Percentiles rank a stretch among this genome's conserved stretches.
Evolutionary conservation across 2,888 invertebrate species (phyloP).

Genomic region (Embidobia sp.): DNA sequence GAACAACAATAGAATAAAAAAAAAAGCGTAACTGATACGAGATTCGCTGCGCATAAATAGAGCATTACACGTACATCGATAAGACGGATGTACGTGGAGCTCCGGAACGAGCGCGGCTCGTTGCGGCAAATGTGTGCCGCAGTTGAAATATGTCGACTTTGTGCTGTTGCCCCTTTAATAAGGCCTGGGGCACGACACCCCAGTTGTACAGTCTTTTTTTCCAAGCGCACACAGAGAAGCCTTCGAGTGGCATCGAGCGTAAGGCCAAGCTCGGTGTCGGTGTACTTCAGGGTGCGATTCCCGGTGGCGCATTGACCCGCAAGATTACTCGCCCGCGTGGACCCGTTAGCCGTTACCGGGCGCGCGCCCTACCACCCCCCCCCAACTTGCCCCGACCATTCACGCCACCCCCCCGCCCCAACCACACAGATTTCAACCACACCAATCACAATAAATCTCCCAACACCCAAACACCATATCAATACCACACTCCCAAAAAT

Average conservation of each 20-base stretch:
- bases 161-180: slow-evolving; percentile 46
- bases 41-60: slow-evolving; percentile 14
- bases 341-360: slow-evolving; percentile 7
- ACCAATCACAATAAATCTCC: too few species aligned
- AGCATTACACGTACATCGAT: slow-evolving; percentile 23
- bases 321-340: slow-evolving; percentile 53
- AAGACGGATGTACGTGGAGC: slow-evolving; percentile 17
- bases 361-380: not conserved
- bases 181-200: slow-evolving; percentile 56
- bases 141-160: slow-evolving; percentile 45
- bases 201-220: slow-evolving; percentile 42
- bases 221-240: slow-evolving; percentile 25
- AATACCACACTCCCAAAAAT: too few species aligned
- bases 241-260: slow-evolving; percentile 42
- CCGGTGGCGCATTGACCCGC: slow-evolving; percentile 59
- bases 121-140: slow-evolving; percentile 36
- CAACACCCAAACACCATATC: too few species aligned
- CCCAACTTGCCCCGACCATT: too few species aligned
- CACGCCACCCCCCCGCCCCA: too few species aligned
- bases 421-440: too few species aligned
- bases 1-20: not conserved
- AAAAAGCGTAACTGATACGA: slow-evolving; percentile 16
- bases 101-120: slow-evolving; percentile 4
- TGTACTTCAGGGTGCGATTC: slow-evolving; percentile 37
- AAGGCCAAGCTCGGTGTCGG: slow-evolving; percentile 32